Conservation (phyloP, 2,888 invertebrate genomes). For the Rapana venosa region DNA sequence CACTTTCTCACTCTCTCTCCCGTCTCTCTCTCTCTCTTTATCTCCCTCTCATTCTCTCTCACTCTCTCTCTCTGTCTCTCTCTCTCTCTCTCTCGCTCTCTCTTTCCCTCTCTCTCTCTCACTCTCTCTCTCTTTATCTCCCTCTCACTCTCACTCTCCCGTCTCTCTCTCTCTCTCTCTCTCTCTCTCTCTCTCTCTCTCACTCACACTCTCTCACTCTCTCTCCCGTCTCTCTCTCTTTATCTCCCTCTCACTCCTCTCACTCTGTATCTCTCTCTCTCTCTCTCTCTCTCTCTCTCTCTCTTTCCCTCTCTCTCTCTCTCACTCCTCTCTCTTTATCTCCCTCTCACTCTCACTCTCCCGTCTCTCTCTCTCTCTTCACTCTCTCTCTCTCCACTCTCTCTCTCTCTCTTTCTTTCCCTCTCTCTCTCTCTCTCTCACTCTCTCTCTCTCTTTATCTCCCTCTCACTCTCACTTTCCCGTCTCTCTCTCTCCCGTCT, state of each 20-base stretch:
- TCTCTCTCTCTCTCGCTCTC: neutral
- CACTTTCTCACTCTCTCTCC: neutral
- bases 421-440: neutral
- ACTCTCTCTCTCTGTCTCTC: neutral
- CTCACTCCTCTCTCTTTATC: neutral
- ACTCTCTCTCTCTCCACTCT: neutral
- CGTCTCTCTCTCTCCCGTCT: neutral
- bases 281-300: neutral
- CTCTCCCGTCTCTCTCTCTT: neutral
- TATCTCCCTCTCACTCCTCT: neutral
- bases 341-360: neutral
- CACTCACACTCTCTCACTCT: neutral
- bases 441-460: neutral
- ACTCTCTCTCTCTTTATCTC: constrained; percentile 17
- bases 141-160: constrained; percentile 6
- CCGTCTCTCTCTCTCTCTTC: neutral
- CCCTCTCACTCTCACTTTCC: neutral
- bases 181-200: neutral
- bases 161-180: neutral
- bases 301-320: neutral
- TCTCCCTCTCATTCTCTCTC: constrained; percentile 12
- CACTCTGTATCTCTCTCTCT: neutral
- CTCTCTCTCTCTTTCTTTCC: neutral
- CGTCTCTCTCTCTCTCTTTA: neutral
- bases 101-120: neutral